Evolutionary conservation across 1,140 invertebrate species (phyloP).

Genomic region (Trachymyrmex cornetzi): DNA sequence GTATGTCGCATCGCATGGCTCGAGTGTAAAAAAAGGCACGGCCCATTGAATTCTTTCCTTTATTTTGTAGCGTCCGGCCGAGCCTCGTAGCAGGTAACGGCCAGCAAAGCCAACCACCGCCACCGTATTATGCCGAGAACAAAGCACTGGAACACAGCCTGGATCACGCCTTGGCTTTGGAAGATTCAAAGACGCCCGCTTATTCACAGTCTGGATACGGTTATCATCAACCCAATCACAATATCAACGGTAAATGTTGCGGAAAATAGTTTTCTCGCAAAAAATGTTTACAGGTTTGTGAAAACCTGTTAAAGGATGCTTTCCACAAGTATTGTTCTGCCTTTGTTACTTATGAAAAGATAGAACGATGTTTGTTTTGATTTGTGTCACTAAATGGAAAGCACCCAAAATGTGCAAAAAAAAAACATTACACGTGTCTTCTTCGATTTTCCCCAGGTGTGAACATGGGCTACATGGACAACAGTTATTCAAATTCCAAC

Average conservation of each 20-base stretch:
- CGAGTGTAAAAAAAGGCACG: background rate
- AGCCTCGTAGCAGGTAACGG: slow-evolving; percentile 90
- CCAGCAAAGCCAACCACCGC: slow-evolving; percentile 92
- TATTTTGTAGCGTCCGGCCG: slow-evolving; percentile 88
- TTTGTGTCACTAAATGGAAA: too few relatives aligned
- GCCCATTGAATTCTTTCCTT: slow-evolving; percentile 13
- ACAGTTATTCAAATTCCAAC: slow-evolving; percentile 96
- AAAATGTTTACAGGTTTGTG: background rate
- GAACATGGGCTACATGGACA: slow-evolving; percentile 96
- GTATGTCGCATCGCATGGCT: background rate
- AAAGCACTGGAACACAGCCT: slow-evolving; percentile 95
- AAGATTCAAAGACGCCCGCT: slow-evolving; percentile 93
- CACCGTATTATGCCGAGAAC: slow-evolving; percentile 96
- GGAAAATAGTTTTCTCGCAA: slow-evolving; percentile 27
- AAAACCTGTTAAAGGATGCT: background rate
- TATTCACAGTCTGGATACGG: slow-evolving; percentile 95
- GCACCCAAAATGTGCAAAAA: too few relatives aligned
- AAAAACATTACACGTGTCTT: slow-evolving; percentile 6
- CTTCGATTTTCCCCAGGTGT: slow-evolving; percentile 87
- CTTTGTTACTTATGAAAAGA: too few relatives aligned
- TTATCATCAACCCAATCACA: slow-evolving; percentile 90
- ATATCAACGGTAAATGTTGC: slow-evolving; percentile 91
- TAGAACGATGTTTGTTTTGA: too few relatives aligned
- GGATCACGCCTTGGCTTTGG: slow-evolving; percentile 93
- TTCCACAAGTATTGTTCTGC: too few relatives aligned